Base-by-base conservation (phyloP, 1,140 invertebrate genomes). In the Pseudoatta argentina region DNA sequence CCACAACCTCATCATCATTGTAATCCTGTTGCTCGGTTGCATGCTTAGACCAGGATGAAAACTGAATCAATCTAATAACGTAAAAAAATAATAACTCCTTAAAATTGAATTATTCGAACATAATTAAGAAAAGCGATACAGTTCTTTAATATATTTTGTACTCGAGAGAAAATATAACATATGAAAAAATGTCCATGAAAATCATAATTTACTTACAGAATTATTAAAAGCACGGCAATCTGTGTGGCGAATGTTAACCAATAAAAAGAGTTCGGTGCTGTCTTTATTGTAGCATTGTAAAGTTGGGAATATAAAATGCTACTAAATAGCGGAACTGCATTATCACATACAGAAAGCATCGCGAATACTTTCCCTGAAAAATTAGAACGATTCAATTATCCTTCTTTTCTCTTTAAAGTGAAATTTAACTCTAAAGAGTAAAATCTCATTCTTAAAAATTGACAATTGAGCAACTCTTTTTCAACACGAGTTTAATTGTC, bases 341-440 rank as follows among this genome's bases (percentile, higher is more conserved):
- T 98, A 91, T 98, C 97, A 87, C 97, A 97, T 1, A 97, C 97
- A 0, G 97, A 96, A 6, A 98, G 93, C 64, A 98, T 94, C 0
- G 97, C 96, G 91, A 97, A 97, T 3, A 97, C 96, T 92, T 97
- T 97, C 64, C 97, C 97, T 97, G 93, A 63, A 94, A 44, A 44
- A 44, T 44, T 10, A 44, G 67, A 81, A 14, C 5, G 4, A 34
- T 6, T 8, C 8, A 8, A 14, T 81, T 57, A 81, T 34, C 10
- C 27, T 44, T 61, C 5, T 67, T 48, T 51, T 64, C 51, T 18
- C 51, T 53, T 53, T 53, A 10, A 10, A 53, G 4, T 53, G 16
- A 6, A 18, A 5, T 53, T 4, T 53, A 44, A 44, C 10, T 10
- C 8, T 44, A 44, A 44, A 44, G 39, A 44, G 8, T 44, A 44